Percentiles rank a stretch among this genome's conserved stretches.
phyloP scores from a whole-genome alignment of 2,797 vertebrate genomes.

The Glossophaga mutica region DNA sequence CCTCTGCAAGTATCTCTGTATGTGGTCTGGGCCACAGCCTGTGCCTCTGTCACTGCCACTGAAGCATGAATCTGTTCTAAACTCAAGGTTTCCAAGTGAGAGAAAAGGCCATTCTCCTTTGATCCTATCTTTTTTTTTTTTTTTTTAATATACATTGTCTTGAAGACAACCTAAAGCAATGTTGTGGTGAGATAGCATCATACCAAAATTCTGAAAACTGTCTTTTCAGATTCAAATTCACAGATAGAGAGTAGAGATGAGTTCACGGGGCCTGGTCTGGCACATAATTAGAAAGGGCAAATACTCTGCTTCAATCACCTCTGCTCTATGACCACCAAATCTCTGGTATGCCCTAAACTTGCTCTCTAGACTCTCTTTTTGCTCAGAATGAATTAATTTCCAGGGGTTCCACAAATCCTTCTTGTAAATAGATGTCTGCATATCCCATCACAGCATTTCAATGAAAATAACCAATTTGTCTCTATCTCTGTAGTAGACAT shows the following conservation, averaged over 20 bases:
- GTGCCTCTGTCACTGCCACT: not conserved
- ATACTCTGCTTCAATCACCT: not conserved
- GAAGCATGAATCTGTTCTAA: not conserved
- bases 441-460: not conserved
- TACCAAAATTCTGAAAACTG: not conserved
- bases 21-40: not conserved
- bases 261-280: not conserved
- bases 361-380: not conserved
- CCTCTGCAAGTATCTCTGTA: not conserved
- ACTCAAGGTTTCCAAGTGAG: not conserved
- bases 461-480: not conserved
- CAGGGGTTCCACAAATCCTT: not conserved
- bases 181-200: not conserved
- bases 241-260: not conserved
- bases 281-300: not conserved
- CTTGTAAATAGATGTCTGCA: not conserved
- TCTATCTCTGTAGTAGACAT: not conserved
- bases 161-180: not conserved
- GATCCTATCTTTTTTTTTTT: not conserved
- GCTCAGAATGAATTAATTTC: not conserved
- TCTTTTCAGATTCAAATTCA: not conserved
- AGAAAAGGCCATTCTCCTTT: not conserved
- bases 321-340: not conserved
- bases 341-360: not conserved
- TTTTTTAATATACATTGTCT: not conserved